phyloP scores from a whole-genome alignment of 1,140 invertebrate genomes.

The Archegozetes longisetosus region DNA sequence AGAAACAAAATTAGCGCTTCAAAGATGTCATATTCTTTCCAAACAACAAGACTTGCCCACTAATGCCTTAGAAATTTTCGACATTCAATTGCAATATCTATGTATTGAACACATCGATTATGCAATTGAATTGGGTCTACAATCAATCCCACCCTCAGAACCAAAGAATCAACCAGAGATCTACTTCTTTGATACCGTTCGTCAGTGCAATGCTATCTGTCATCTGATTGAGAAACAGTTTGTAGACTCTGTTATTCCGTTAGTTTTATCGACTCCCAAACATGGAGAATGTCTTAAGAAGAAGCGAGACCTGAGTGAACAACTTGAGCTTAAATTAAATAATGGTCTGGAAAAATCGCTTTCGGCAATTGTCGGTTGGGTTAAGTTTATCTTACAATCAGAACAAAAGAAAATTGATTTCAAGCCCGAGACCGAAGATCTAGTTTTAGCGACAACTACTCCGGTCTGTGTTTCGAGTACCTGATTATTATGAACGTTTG shows the following conservation, averaged over 20 bases:
- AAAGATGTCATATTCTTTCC: slow-evolving; percentile 72
- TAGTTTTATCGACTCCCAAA: slow-evolving; percentile 72
- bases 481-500: no score
- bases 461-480: slow-evolving; percentile 26
- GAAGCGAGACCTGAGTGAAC: slow-evolving; percentile 67
- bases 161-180: slow-evolving; percentile 60
- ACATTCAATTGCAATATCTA: slow-evolving; percentile 67
- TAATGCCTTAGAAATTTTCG: slow-evolving; percentile 69
- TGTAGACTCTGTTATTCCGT: slow-evolving; percentile 68
- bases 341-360: slow-evolving; percentile 69
- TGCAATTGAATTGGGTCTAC: slow-evolving; percentile 78
- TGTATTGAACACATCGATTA: slow-evolving; percentile 90
- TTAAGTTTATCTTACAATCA: slow-evolving; percentile 68
- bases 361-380: slow-evolving; percentile 73
- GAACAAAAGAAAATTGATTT: slow-evolving; percentile 95
- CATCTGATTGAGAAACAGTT: slow-evolving; percentile 90
- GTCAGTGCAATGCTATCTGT: slow-evolving; percentile 89
- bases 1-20: slow-evolving; percentile 76
- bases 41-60: slow-evolving; percentile 53
- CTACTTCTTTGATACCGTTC: slow-evolving; percentile 85
- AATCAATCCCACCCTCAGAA: slow-evolving; percentile 71
- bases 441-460: slow-evolving; percentile 25
- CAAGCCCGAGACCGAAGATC: slow-evolving; percentile 60
- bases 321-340: slow-evolving; percentile 80
- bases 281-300: slow-evolving; percentile 71